phyloP scores from a whole-genome alignment of 2,797 vertebrate genomes.

The Heliangelus exortis region DNA sequence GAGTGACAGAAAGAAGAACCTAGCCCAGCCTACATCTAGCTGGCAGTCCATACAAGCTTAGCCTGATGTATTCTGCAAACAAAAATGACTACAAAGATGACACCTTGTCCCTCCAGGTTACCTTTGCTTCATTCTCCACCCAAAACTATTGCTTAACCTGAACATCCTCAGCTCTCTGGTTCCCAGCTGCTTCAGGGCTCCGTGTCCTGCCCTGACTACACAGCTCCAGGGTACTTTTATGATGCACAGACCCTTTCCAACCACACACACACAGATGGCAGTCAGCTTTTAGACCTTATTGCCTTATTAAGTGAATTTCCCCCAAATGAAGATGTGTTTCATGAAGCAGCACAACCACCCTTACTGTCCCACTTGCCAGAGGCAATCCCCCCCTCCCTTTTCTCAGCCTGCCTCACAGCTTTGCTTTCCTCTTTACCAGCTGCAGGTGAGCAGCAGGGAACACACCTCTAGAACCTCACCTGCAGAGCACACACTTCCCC shows the following conservation, averaged over 20 bases:
- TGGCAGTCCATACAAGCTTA: not conserved
- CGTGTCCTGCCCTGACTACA: not conserved
- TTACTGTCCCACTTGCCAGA: not conserved
- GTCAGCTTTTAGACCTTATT: not conserved
- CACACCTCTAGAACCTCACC: not conserved
- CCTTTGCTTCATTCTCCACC: not conserved
- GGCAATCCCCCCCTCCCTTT: rapidly evolving
- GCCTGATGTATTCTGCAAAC: not conserved
- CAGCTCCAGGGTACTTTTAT: not conserved
- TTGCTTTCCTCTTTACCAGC: not conserved
- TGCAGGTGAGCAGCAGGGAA: not conserved
- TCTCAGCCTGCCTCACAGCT: not conserved
- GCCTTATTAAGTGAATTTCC: not conserved
- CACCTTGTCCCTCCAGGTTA: not conserved
- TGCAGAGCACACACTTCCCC: not conserved
- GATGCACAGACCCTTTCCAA: not conserved
- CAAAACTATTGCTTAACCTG: not conserved
- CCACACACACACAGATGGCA: rapidly evolving
- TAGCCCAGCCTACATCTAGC: not conserved
- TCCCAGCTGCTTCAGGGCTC: not conserved
- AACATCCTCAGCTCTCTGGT: not conserved
- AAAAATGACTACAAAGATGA: not conserved
- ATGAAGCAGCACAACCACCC: rapidly evolving
- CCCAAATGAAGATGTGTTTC: no score
- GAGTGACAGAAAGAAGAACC: not conserved